Percentiles rank a stretch among this genome's conserved stretches.
These are phyloP conservation scores for Neolamprologus modestus DNA, from an alignment of 2,113 vertebrate species.

Conservation along the genomic window DNA sequence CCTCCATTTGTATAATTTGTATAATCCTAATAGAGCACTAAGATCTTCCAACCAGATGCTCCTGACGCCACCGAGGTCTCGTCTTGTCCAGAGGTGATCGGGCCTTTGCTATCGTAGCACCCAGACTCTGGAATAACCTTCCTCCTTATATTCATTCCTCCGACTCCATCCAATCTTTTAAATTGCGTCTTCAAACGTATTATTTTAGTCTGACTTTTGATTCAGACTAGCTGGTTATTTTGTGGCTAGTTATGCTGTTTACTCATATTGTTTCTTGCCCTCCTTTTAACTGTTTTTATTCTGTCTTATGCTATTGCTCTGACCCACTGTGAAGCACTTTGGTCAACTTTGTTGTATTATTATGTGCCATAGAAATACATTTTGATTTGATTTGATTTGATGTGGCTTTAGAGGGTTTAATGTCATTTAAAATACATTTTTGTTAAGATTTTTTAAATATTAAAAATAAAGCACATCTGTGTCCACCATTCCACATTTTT, in stretches of 20 bases:
- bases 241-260: neutral
- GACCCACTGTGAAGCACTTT: neutral
- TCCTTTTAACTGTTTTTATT: neutral
- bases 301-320: accelerated
- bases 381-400: neutral
- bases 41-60: neutral
- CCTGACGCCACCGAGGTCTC: neutral
- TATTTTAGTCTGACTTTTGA: neutral
- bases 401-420: neutral
- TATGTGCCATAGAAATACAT: neutral
- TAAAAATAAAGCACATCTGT: neutral
- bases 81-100: neutral
- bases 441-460: neutral
- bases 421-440: neutral
- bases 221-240: neutral
- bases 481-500: neutral
- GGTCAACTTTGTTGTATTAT: neutral
- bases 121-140: neutral
- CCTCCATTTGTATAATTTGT: neutral
- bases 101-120: neutral
- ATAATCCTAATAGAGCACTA: neutral
- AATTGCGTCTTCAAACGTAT: neutral
- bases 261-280: neutral
- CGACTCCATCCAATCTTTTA: neutral
- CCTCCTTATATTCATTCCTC: neutral